Conservation (phyloP, 1,140 invertebrate genomes). For the Homarus americanus region DNA sequence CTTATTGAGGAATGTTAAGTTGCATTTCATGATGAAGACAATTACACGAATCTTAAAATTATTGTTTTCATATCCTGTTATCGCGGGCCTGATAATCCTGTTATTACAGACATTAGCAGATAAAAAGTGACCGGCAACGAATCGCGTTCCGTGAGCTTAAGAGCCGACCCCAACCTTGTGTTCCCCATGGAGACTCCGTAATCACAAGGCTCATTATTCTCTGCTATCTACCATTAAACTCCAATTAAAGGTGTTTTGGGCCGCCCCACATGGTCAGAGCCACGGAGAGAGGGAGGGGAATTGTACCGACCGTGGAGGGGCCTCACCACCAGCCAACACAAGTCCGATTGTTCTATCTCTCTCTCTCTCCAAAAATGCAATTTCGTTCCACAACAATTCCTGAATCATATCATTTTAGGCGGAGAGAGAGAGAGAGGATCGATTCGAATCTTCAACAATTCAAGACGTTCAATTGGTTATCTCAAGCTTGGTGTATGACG, state of each 20-base stretch:
- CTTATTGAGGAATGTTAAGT: constrained; percentile 12
- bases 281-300: too few relatives aligned
- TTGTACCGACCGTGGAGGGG: background rate
- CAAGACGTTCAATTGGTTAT: too few relatives aligned
- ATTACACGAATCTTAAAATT: constrained; percentile 38
- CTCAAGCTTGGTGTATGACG: too few relatives aligned
- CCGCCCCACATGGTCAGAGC: constrained; percentile 16
- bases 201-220: constrained; percentile 32
- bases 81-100: constrained; percentile 24
- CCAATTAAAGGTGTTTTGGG: constrained; percentile 41
- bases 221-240: constrained; percentile 30
- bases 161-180: background rate
- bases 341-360: background rate
- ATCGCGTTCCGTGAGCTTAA: constrained; percentile 27
- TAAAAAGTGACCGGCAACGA: constrained; percentile 32
- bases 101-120: constrained; percentile 23
- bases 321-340: background rate
- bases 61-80: constrained; percentile 45
- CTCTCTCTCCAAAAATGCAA: too few relatives aligned
- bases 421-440: too few relatives aligned
- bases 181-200: constrained; percentile 4
- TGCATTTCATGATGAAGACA: constrained; percentile 34
- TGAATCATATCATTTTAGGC: too few relatives aligned
- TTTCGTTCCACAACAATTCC: too few relatives aligned
- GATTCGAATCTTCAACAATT: too few relatives aligned